Evolutionary conservation across 2,113 vertebrate species (phyloP).

Genomic region (Camelus dromedarius): DNA sequence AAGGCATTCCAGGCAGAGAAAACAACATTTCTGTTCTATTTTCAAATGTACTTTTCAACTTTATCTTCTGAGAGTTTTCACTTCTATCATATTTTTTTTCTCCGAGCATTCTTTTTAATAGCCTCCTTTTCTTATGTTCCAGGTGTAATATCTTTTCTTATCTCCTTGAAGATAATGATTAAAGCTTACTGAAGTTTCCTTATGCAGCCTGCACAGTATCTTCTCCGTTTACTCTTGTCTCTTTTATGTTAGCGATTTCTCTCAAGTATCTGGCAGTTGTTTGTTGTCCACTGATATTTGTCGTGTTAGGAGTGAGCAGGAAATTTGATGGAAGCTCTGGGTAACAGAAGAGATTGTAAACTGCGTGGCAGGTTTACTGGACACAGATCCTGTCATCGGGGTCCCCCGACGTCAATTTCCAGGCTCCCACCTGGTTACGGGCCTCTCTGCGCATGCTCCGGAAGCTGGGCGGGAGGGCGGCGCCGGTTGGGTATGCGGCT

Average conservation of each 20-base stretch:
- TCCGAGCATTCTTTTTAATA: not conserved
- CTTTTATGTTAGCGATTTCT: not conserved
- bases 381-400: too few species aligned
- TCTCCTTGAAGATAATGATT: not conserved
- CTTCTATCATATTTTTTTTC: not conserved
- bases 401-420: not conserved
- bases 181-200: not conserved
- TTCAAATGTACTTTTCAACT: not conserved
- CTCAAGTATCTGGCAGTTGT: not conserved
- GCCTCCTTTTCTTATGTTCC: not conserved
- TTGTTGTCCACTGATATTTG: not conserved
- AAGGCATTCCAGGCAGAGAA: too few species aligned
- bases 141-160: not conserved
- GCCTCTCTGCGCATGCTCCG: not conserved
- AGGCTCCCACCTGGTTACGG: rapidly evolving
- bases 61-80: not conserved
- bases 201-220: not conserved
- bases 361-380: not conserved
- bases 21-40: not conserved
- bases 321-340: not conserved
- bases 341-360: not conserved
- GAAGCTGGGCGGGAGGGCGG: rapidly evolving
- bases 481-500: rapidly evolving
- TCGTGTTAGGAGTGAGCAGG: not conserved
- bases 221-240: not conserved